Evolutionary conservation across 2,888 invertebrate species (phyloP), one percentile per base, ranked within the genome.

Genomic region (Tupiocoris notatus): DNA sequence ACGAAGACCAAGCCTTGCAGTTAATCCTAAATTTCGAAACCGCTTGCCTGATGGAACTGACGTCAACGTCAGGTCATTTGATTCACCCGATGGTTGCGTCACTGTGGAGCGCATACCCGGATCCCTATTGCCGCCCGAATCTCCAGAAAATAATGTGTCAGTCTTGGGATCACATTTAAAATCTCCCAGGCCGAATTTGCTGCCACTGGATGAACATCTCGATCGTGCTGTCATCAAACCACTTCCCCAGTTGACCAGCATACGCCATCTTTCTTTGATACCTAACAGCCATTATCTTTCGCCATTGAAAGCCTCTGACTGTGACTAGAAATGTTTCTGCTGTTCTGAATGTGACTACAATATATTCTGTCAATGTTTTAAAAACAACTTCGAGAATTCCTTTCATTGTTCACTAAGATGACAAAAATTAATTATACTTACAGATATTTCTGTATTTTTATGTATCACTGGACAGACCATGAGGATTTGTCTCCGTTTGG

Each of bases 241-340:
- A 20, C 24, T 70, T 2, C 70, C 70, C 24, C 58, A 24, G 20
- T 25, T 70, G 23, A 70, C 70, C 22, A 39, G 39, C 39, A 39
- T 39, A 3, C 39, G 39, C 3, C 39, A 39, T 39, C 39, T 39
- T 3, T 12, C 39, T 3, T 7, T 12, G 12, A 39, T 39, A 39
- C 39, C 39, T 3, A 39, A 39, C 39, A 12, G 39, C 39, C 39
- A 39, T 12, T 39, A 12, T 12, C 39, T 39, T 3, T 7, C 39
- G 12, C 12, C 39, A 12, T 39, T 39, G 39, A 39, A 39, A 39
- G 3, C 39, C 6, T 39, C 39, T 12, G 39, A 39, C n/a, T n/a
- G n/a, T n/a, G n/a, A n/a, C n/a, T n/a, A n/a, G n/a, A n/a, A n/a
- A n/a, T n/a, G n/a, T n/a, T n/a, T n/a, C n/a, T n/a, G n/a, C n/a